These are phyloP conservation scores for Xanthia togata DNA, from an alignment of 2,888 invertebrate species.

Conservation along the genomic window DNA sequence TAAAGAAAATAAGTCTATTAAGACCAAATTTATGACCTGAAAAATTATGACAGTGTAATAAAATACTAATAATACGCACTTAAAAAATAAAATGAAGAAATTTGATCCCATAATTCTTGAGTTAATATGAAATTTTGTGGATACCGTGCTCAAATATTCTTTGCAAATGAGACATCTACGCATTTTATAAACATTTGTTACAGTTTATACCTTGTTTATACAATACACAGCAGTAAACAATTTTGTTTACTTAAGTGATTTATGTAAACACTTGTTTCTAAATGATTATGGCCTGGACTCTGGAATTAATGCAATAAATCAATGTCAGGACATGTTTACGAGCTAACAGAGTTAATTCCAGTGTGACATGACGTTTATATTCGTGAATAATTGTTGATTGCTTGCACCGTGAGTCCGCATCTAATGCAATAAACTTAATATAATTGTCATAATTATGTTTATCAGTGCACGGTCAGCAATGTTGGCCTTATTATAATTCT, in stretches of 20 bases:
- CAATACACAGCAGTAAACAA: conserved; percentile 60
- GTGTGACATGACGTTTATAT: conserved; percentile 89
- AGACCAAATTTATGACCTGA: conserved; percentile 27
- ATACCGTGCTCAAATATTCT: conserved; percentile 29
- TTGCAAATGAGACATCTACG: conserved; percentile 47
- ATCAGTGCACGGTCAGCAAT: conserved; percentile 54
- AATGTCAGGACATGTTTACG: conserved; percentile 89
- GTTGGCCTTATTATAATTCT: conserved; percentile 26
- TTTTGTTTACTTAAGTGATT: conserved; percentile 73
- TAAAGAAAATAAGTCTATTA: conserved; percentile 43
- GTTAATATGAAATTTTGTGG: conserved; percentile 53
- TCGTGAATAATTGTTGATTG: conserved; percentile 89
- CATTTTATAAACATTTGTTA: conserved; percentile 53
- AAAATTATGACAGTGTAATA: conserved; percentile 24
- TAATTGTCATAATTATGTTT: conserved; percentile 65
- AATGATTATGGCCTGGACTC: conserved; percentile 82
- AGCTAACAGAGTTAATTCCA: conserved; percentile 90
- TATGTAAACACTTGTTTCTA: conserved; percentile 82
- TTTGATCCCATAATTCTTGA: conserved; percentile 49
- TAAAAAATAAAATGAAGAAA: conserved; percentile 44
- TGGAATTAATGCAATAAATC: conserved; percentile 88
- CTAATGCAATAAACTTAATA: conserved; percentile 71
- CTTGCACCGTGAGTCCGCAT: conserved; percentile 70
- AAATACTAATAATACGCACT: conserved; percentile 43
- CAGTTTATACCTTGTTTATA: conserved; percentile 55